phyloP scores from a whole-genome alignment of 1,140 invertebrate genomes.

The Lepidostoma basale region DNA sequence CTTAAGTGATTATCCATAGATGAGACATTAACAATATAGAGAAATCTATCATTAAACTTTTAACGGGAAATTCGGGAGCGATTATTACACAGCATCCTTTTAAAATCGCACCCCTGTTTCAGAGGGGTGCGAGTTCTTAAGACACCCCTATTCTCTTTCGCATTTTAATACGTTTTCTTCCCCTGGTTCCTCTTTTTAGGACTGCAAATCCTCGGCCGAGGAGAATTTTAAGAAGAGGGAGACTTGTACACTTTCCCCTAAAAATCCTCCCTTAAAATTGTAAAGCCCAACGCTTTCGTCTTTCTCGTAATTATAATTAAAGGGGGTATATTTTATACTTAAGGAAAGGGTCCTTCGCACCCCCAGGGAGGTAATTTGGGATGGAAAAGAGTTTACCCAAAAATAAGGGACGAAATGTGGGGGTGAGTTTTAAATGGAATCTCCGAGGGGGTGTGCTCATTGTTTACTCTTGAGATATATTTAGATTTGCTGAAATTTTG shows the following conservation, averaged over 20 bases:
- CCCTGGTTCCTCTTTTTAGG: slow-evolving; percentile 28
- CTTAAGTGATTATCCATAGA: too few species aligned
- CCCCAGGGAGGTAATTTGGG: slow-evolving; percentile 12
- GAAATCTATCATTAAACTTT: too few species aligned
- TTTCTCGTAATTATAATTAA: slow-evolving; percentile 47
- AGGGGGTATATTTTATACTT: slow-evolving; percentile 43
- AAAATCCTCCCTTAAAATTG: slow-evolving; percentile 29
- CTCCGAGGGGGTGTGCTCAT: neutral
- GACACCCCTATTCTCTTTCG: slow-evolving; percentile 46
- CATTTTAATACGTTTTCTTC: slow-evolving; percentile 48
- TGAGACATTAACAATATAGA: too few species aligned
- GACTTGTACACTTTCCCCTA: slow-evolving; percentile 29
- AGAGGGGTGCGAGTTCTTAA: too few species aligned
- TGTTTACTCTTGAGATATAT: too few species aligned
- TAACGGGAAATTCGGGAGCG: too few species aligned
- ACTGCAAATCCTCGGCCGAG: slow-evolving; percentile 16
- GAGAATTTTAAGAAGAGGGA: neutral
- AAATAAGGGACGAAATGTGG: slow-evolving; percentile 17
- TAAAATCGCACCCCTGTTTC: too few species aligned
- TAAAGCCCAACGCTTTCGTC: slow-evolving; percentile 38
- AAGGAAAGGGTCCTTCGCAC: slow-evolving; percentile 34
- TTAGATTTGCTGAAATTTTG: too few species aligned
- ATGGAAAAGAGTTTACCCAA: slow-evolving; percentile 29
- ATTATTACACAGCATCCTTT: too few species aligned
- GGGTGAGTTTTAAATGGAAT: slow-evolving; percentile 24